Conservation (phyloP, 2,888 invertebrate genomes). For the Chloroclysta siterata region DNA sequence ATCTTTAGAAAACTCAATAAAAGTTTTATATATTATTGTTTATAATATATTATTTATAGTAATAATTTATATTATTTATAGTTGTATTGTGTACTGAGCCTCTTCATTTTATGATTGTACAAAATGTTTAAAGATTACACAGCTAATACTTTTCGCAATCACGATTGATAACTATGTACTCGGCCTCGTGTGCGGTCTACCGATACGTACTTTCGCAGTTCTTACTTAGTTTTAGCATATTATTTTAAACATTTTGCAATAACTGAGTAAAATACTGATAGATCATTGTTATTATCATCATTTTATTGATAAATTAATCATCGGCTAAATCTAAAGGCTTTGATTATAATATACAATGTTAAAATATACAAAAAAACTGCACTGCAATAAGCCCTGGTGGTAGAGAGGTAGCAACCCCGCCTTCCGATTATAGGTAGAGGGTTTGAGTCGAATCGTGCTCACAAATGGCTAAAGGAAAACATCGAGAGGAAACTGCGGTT, state of each 20-base stretch:
- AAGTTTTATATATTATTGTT: too few species aligned
- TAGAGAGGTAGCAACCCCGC: too few species aligned
- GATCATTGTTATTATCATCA: neutral
- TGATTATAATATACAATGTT: too few species aligned
- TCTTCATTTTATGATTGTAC: neutral
- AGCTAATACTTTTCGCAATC: slow-evolving; percentile 6
- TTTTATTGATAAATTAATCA: neutral
- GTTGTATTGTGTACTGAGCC: neutral
- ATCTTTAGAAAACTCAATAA: too few species aligned
- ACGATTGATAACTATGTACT: slow-evolving; percentile 36
- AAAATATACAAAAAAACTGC: too few species aligned
- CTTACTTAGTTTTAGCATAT: slow-evolving; percentile 28
- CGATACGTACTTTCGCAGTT: slow-evolving; percentile 34
- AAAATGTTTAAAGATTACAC: slow-evolving; percentile 1
- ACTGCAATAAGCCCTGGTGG: too few species aligned
- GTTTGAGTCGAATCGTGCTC: too few species aligned
- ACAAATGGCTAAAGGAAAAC: too few species aligned
- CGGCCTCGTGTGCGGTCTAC: slow-evolving; percentile 44
- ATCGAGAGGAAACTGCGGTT: too few species aligned
- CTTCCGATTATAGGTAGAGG: too few species aligned
- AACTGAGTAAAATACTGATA: neutral
- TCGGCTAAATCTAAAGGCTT: neutral
- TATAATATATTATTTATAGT: neutral
- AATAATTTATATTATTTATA: neutral
- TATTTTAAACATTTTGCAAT: slow-evolving; percentile 27